Conservation (phyloP, 2,797 vertebrate species). For the Phrynocephalus guinanensis region DNA sequence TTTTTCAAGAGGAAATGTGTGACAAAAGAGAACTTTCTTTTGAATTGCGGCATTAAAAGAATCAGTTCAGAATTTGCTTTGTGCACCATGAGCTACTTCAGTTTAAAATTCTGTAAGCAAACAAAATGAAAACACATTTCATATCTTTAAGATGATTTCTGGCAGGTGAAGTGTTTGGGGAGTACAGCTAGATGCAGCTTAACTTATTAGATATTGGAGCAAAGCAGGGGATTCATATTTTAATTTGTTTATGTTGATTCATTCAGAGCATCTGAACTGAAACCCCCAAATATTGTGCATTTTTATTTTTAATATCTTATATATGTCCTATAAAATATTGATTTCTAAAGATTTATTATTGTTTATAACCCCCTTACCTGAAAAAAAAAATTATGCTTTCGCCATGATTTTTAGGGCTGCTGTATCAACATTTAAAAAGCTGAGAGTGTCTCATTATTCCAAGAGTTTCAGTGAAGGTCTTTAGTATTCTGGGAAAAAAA, state of each 20-base stretch:
- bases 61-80: conserved; percentile 64
- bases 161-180: conserved; percentile 35
- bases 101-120: conserved; percentile 54
- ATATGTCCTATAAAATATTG: no score
- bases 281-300: no score
- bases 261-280: no score
- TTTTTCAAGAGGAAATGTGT: conserved; percentile 49
- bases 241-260: no score
- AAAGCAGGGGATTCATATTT: background rate
- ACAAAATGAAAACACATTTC: conserved; percentile 39
- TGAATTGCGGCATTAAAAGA: conserved; percentile 56
- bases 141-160: conserved; percentile 51
- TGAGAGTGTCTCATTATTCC: background rate
- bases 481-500: background rate
- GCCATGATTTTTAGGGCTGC: conserved; percentile 12
- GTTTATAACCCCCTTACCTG: no score
- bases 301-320: no score
- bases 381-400: conserved; percentile 20
- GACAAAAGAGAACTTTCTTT: conserved; percentile 48
- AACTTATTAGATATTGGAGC: conserved; percentile 32
- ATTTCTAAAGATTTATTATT: no score
- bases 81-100: conserved; percentile 33
- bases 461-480: background rate
- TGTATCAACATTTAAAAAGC: background rate
- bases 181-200: background rate